Conservation (phyloP, 2,797 vertebrate genomes). For the Acanthurus leucopareius region DNA sequence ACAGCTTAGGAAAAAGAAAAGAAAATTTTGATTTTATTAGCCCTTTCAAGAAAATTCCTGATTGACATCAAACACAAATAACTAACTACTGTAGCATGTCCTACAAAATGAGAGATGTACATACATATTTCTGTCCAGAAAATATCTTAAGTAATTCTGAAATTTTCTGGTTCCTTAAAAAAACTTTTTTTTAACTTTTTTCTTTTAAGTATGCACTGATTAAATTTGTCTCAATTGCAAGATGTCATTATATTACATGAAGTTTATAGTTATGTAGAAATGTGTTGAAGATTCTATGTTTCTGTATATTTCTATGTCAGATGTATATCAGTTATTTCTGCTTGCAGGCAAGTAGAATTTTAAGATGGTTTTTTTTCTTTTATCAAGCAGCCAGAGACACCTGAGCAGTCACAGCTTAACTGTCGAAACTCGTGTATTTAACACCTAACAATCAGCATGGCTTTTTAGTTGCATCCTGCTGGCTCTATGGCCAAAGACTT, state of each 20-base stretch:
- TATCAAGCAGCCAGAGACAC: not conserved
- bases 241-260: not conserved
- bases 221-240: not conserved
- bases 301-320: not conserved
- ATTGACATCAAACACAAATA: too few relatives aligned
- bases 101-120: too few relatives aligned
- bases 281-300: not conserved
- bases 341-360: not conserved
- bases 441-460: not conserved
- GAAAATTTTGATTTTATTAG: too few relatives aligned
- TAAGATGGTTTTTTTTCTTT: not conserved
- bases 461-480: not conserved
- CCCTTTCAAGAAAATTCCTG: too few relatives aligned
- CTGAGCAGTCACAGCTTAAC: not conserved
- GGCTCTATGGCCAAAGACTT: not conserved
- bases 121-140: too few relatives aligned
- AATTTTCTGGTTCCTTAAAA: too few relatives aligned
- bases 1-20: not conserved
- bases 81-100: too few relatives aligned
- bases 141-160: too few relatives aligned
- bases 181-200: too few relatives aligned
- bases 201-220: not conserved
- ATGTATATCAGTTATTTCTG: constrained; percentile 4
- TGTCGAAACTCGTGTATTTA: not conserved
- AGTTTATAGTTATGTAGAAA: not conserved